phyloP scores from a whole-genome alignment of 2,888 invertebrate species.

The Drosophila dives region DNA sequence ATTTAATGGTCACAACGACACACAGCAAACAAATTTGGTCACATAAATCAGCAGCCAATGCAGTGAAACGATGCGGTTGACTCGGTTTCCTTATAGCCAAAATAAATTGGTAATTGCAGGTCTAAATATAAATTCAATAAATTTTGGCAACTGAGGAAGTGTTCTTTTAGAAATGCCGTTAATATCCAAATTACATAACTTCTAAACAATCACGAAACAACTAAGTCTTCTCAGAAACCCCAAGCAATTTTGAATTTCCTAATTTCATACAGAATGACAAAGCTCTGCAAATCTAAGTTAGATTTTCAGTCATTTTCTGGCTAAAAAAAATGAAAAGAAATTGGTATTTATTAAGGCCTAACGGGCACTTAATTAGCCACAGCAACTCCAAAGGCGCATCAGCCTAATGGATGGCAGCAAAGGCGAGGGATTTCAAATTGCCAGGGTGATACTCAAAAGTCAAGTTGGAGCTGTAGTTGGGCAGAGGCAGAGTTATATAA shows the following conservation, averaged over 20 bases:
- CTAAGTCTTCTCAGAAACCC: background rate
- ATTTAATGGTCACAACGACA: slow-evolving; percentile 84
- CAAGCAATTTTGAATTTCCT: background rate
- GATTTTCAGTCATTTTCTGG: background rate
- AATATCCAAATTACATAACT: background rate
- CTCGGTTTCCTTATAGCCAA: background rate
- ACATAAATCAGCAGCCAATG: slow-evolving; percentile 66
- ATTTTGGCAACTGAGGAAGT: background rate
- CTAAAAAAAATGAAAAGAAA: slow-evolving; percentile 35
- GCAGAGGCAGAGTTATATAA: background rate
- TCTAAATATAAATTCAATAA: background rate
- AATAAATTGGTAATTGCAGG: background rate
- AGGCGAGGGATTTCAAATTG: slow-evolving; percentile 40
- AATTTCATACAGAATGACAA: slow-evolving; percentile 14
- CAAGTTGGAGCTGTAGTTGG: background rate
- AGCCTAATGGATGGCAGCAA: slow-evolving; percentile 39
- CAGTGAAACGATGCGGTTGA: slow-evolving; percentile 53
- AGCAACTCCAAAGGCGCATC: slow-evolving; percentile 33
- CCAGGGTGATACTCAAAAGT: slow-evolving; percentile 27
- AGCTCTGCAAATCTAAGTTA: slow-evolving; percentile 9
- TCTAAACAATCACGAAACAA: background rate
- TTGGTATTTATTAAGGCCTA: slow-evolving; percentile 58
- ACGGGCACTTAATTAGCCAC: slow-evolving; percentile 65
- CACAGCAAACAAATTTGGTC: slow-evolving; percentile 35
- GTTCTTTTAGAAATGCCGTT: background rate